A percentile compares a stretch with the other conserved stretches of the same genome.
phyloP scores from a whole-genome alignment of 2,797 vertebrate genomes.

The Hyperoplus lanceolatus region DNA sequence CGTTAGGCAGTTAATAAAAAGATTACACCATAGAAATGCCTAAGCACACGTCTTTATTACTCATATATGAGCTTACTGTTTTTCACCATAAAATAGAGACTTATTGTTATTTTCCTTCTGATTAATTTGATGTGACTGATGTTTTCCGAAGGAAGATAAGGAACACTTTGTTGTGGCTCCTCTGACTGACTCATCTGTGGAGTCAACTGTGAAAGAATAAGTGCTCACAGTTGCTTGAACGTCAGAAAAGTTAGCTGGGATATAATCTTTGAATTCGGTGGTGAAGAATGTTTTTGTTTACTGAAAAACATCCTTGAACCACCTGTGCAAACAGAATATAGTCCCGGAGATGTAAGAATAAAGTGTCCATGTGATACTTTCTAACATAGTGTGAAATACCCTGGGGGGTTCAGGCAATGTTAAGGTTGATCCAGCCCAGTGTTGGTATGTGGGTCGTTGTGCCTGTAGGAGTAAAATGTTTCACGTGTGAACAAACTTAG shows the following conservation, averaged over 20 bases:
- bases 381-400: constrained; percentile 5
- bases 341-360: not conserved
- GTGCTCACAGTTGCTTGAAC: not conserved
- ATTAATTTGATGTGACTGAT: constrained; percentile 5
- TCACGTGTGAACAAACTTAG: not conserved
- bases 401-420: not conserved
- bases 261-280: constrained; percentile 16
- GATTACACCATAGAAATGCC: not conserved
- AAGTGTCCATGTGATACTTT: constrained; percentile 19
- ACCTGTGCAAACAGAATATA: not conserved
- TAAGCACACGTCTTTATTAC: not conserved
- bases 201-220: not conserved
- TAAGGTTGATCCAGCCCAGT: constrained; percentile 32
- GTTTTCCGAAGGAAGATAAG: constrained; percentile 2
- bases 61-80: not conserved
- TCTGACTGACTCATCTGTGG: constrained; percentile 4
- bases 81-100: not conserved
- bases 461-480: constrained; percentile 14
- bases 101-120: not conserved
- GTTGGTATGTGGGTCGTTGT: constrained; percentile 43
- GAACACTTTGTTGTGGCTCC: constrained; percentile 21
- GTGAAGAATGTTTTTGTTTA: not conserved
- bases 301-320: not conserved
- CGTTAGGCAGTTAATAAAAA: not conserved
- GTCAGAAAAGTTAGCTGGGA: not conserved